Percentiles rank a stretch among this genome's conserved stretches.
Evolutionary conservation across 2,797 vertebrate species (phyloP).

Genomic region (Sebastolobus altivelis): DNA sequence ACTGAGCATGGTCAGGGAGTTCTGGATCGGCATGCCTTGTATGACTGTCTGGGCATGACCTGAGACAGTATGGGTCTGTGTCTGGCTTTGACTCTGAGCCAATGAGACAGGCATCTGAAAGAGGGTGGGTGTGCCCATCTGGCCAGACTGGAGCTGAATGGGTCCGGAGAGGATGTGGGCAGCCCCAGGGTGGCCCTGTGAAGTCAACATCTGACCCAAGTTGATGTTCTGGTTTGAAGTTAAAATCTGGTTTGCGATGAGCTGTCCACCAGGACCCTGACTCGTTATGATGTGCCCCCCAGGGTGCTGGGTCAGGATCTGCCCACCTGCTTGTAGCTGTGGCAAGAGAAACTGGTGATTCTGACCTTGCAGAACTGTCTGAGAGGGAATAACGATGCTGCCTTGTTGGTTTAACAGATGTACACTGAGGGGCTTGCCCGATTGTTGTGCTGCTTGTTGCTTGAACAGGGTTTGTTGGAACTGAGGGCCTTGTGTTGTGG

Average conservation of each 20-base stretch:
- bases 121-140: constrained; percentile 90
- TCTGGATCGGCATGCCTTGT: constrained; percentile 91
- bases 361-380: constrained; percentile 91
- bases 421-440: constrained; percentile 92
- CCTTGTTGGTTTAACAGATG: constrained; percentile 93
- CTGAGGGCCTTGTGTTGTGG: constrained; percentile 80
- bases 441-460: constrained; percentile 83
- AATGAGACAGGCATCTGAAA: constrained; percentile 97
- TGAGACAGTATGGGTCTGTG: constrained; percentile 88
- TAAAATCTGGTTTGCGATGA: constrained; percentile 92
- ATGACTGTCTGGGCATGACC: constrained; percentile 90
- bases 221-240: constrained; percentile 95
- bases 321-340: constrained; percentile 90
- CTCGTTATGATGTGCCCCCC: constrained; percentile 90
- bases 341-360: constrained; percentile 95
- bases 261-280: constrained; percentile 90
- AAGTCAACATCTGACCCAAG: constrained; percentile 90
- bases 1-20: constrained; percentile 87
- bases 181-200: constrained; percentile 90
- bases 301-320: constrained; percentile 91
- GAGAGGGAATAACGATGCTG: constrained; percentile 95
- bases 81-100: constrained; percentile 85
- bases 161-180: constrained; percentile 93
- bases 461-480: constrained; percentile 91
- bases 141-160: constrained; percentile 92